Evolutionary conservation across 2,888 invertebrate species (phyloP), one percentile per base, ranked within the genome.

Genomic region (Eristalinus aeneus): DNA sequence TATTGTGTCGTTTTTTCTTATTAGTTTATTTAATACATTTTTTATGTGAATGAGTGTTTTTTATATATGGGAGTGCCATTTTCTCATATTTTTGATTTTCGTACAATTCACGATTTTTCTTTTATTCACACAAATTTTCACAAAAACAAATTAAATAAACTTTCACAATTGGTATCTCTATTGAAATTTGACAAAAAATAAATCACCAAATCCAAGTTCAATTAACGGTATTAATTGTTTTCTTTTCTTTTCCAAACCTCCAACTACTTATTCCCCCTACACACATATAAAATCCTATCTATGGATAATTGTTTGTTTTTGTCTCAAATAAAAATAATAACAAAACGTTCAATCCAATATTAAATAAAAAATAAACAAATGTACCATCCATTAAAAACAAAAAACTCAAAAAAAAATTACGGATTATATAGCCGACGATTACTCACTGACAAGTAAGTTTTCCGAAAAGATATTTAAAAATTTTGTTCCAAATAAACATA

Each of bases 401-500:
- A 77, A 46, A 23, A 71, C 11, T 10, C 61, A 53, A 54, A 53
- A 80, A 76, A 61, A 68, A n/a, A n/a, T n/a, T 39, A 89, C 90
- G 89, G 89, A 89, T 90, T 87, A 91, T 91, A 91, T 91, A 94
- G 94, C 94, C 93, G 94, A 94, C 93, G 94, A 94, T 93, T 94
- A 93, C 94, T 93, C 94, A 91, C 93, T 94, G 92, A 91, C 94
- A 94, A 94, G 94, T 94, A 94, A 94, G 94, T 94, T 93, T 89
- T 90, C 72, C 60, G 81, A 86, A 86, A 77, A 74, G 27, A 60
- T 32, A 32, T 72, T 81, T 72, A n/a, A 83, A n/a, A 80, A 67
- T 36, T 68, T 71, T 80, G 46, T 73, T 67, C 69, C 69, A 9
- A 65, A 69, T 80, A 65, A 61, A 58, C 46, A 9, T 46, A 46